Conservation (phyloP, 2,797 vertebrate species). For the Sebastes variabilis region DNA sequence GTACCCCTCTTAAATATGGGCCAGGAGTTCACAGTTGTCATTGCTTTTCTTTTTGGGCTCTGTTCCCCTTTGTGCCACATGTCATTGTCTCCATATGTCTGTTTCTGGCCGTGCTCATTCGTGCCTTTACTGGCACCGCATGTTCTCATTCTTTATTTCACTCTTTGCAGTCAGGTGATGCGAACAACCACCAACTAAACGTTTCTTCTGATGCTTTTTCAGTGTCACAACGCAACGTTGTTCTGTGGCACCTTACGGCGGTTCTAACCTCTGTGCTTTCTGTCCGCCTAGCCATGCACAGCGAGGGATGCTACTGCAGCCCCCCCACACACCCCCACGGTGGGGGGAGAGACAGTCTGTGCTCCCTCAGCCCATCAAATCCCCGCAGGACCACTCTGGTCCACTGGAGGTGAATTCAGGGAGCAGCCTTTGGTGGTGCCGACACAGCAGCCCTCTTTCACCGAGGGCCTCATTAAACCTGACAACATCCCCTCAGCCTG, state of each 20-base stretch:
- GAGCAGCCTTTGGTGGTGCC: conserved; percentile 75
- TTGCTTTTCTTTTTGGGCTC: conserved; percentile 51
- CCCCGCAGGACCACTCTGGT: conserved; percentile 71
- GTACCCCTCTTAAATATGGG: conserved; percentile 74
- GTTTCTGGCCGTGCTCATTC: conserved; percentile 26
- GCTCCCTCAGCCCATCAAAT: conserved; percentile 71
- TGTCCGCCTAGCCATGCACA: conserved; percentile 55
- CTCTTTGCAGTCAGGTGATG: conserved; percentile 37
- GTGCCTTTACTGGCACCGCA: conserved; percentile 32
- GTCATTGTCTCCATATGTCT: conserved; percentile 55
- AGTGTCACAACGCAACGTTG: neutral
- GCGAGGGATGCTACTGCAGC: conserved; percentile 61
- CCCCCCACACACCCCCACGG: conserved; percentile 46
- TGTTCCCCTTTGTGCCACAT: conserved; percentile 48
- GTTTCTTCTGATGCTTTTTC: neutral
- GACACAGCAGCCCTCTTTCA: conserved; percentile 72
- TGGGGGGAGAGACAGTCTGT: conserved; percentile 61
- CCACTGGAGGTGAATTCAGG: conserved; percentile 72
- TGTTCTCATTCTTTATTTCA: conserved; percentile 20
- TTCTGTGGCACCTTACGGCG: conserved; percentile 14
- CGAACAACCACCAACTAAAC: conserved; percentile 46
- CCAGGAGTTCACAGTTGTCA: conserved; percentile 72
- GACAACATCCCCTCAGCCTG: conserved; percentile 67
- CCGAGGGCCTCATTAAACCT: conserved; percentile 74
- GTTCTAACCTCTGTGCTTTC: conserved; percentile 53